Base-by-base conservation (phyloP, 2,888 invertebrate genomes). In the Dryococelus australis region DNA sequence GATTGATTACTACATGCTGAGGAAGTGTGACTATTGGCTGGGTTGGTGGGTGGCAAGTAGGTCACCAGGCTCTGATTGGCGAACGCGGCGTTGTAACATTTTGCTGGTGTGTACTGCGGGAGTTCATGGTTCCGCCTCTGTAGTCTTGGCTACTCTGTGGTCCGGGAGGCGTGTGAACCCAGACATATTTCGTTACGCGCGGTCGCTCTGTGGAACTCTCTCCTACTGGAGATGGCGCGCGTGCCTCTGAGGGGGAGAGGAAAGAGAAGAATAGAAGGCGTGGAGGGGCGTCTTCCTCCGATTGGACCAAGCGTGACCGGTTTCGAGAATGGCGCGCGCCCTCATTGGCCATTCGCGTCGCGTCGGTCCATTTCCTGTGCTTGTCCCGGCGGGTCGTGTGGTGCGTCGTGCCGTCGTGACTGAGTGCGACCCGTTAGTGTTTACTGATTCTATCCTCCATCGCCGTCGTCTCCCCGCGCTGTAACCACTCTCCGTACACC, bases 341-440 rank as follows among this genome's bases (percentile, higher is more conserved):
- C 65, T 65, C 65, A 65, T 65, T 65, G 65, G 65, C 65, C 65
- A 65, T 65, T 65, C 65, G 24, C 65, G 65, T 65, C 65, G 20
- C 65, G 65, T 65, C 65, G 65, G 10, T 20, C 65, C 65, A 65
- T 65, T 65, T 65, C 65, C 65, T 65, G 65, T 65, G 65, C 65
- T 65, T 65, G 65, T 65, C 24, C 8, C 65, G 20, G 24, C 65
- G 65, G 65, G 65, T n/a, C 65, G 65, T n/a, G 65, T n/a, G 65
- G 65, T 65, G 65, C n/a, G 65, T 65, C 24, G 20, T 24, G 65
- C 24, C 65, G 24, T 65, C 65, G 65, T 65, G 65, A n/a, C 65
- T 65, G 65, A 65, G 65, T 20, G 65, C 65, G 65, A 65, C 65
- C 65, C 65, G 65, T 65, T 65, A 65, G 65, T 65, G 65, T 65